These are phyloP conservation scores for Bothrops jararaca DNA, from an alignment of 2,113 vertebrate species.

Conservation along the genomic window DNA sequence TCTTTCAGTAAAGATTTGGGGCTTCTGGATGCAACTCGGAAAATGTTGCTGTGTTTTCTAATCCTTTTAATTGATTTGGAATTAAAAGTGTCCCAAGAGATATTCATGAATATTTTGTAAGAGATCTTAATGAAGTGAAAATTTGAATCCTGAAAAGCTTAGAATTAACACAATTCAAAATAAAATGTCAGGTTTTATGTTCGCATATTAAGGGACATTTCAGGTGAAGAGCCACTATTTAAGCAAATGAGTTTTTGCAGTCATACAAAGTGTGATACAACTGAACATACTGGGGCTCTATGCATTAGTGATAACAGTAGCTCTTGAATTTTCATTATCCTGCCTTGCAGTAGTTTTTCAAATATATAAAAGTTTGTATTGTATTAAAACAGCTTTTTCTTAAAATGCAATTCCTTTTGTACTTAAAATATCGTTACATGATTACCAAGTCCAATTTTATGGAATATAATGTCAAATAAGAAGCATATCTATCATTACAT, in stretches of 20 bases:
- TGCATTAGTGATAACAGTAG: constrained; percentile 24
- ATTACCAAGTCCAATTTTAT: constrained; percentile 73
- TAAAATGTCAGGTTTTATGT: not conserved
- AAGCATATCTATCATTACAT: constrained; percentile 74
- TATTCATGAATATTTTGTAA: not conserved
- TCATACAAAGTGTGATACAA: not conserved
- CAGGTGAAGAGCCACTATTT: not conserved
- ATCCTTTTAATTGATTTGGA: not conserved
- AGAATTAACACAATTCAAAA: constrained; percentile 13
- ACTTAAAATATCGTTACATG: constrained; percentile 69
- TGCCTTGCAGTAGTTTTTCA: constrained; percentile 41
- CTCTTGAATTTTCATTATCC: constrained; percentile 32
- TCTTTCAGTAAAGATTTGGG: not conserved
- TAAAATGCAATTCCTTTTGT: constrained; percentile 66
- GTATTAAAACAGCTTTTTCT: constrained; percentile 55
- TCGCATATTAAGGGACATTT: constrained; percentile 9
- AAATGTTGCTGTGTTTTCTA: not conserved
- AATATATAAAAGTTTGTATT: constrained; percentile 63
- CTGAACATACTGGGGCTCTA: not conserved
- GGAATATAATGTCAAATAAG: constrained; percentile 67
- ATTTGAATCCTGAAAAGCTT: constrained; percentile 26
- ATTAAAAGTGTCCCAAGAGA: not conserved
- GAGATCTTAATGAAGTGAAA: constrained; percentile 31
- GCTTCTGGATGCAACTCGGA: not conserved
- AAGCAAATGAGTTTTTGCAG: not conserved